Base-by-base conservation (phyloP, 2,797 vertebrate genomes). In the Rhodeus uyekii region DNA sequence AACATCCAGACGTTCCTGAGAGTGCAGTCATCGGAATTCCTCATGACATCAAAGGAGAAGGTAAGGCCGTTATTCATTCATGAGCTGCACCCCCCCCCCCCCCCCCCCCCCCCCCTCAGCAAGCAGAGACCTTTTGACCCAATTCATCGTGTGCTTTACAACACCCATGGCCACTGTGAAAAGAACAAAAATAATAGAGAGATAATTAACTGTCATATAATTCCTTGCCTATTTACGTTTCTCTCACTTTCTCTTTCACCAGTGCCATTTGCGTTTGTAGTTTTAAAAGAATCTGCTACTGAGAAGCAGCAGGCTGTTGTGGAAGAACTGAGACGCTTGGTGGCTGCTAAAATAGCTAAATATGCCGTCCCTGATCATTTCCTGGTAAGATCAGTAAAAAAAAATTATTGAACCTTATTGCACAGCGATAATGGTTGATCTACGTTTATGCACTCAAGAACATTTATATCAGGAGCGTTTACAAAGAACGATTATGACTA, bases 11-110 rank as follows among this genome's bases (percentile, higher is more conserved):
- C 0, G 96, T 99, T 78, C 97, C 98, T 0, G 98, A 99, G 90
- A 94, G 96, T 1, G 98, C 98, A 0, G 96, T 98, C 83, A 92
- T 98, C 29, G 97, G 98, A 78, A 96, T 93, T 86, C 92, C 96
- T 0, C 97, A 99, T 13, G 89, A 94, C 83, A 94, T 99, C 86
- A 99, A 99, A 94, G 98, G 98, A 88, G 94, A 99, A 95, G 97
- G 98, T 98, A 90, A 87, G 94, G 36, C 8, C 10, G 22, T 12
- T 83, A 42, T 36, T 74, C 19, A 83, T 78, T 58, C 58, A 53
- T 78, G 73, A 67, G 63, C 32, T 16, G 2, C 5, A 14, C 55
- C 55, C 9, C 2, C 34, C 61, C 18, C 55, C 9, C 2, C 34
- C 61, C 18, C 55, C 55, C 9, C 2, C 34, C 61, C 18, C 55